Evolutionary conservation across 2,888 invertebrate species (phyloP).

Genomic region (Lamellibrachia columna): DNA sequence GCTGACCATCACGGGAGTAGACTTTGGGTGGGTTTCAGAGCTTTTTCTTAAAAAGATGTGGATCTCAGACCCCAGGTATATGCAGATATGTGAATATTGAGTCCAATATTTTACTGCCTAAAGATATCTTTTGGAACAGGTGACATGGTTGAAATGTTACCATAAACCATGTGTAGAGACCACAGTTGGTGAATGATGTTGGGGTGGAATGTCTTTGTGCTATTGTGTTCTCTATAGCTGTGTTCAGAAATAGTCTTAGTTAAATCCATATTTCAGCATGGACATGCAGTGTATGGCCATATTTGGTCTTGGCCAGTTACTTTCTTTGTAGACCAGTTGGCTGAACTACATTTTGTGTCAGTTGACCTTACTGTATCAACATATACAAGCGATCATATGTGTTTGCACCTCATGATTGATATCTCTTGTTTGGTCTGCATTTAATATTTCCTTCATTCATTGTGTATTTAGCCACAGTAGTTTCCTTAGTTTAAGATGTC

Average conservation of each 20-base stretch:
- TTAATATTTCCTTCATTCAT: no score
- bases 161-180: not conserved
- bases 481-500: not conserved
- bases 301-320: no score
- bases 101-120: not conserved
- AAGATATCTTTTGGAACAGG: not conserved
- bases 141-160: not conserved
- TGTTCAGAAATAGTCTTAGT: no score
- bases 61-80: not conserved
- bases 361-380: no score
- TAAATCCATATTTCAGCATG: no score
- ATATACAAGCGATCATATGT: no score
- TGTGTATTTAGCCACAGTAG: not conserved
- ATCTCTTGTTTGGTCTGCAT: no score
- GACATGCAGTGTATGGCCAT: no score
- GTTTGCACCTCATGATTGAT: no score
- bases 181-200: not conserved
- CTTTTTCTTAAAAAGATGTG: not conserved
- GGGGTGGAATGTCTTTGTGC: not conserved
- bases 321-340: no score
- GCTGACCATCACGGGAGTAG: conserved; percentile 51
- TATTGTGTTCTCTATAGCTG: no score
- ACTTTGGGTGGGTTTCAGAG: conserved; percentile 45
- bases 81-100: not conserved
- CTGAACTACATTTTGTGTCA: no score